Evolutionary conservation across 1,140 invertebrate genomes (phyloP).

Genomic region (Oncopodura yosiiana): DNA sequence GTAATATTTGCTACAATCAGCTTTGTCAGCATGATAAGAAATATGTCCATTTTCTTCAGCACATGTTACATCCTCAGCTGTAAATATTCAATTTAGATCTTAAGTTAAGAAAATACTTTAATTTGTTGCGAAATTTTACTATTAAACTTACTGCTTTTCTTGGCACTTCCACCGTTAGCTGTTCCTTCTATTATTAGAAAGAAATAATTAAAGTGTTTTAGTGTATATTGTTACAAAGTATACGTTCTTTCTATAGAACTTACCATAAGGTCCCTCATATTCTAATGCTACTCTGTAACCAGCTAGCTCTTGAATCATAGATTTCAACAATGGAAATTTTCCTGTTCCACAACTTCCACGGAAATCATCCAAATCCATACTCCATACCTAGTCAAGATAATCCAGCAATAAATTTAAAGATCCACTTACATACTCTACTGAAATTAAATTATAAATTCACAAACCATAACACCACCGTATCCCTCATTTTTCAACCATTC

Average conservation of each 20-base stretch:
- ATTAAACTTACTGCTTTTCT: conserved; percentile 43
- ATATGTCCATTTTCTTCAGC: conserved; percentile 89
- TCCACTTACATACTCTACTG: no score
- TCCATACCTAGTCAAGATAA: no score
- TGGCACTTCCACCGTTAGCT: conserved; percentile 42
- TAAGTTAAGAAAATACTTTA: background rate
- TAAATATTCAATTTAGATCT: conserved; percentile 24
- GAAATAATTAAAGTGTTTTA: no score
- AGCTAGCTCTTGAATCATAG: conserved; percentile 73
- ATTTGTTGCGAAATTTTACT: conserved; percentile 51
- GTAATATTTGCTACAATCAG: conserved; percentile 85
- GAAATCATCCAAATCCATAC: conserved; percentile 92
- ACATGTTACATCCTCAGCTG: conserved; percentile 77
- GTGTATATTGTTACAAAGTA: no score
- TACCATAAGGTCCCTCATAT: conserved; percentile 76
- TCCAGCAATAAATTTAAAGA: no score
- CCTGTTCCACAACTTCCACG: conserved; percentile 73
- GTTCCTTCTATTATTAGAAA: no score
- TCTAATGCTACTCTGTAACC: conserved; percentile 74
- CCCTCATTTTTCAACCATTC: conserved; percentile 87
- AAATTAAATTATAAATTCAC: no score
- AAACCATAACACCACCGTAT: conserved; percentile 92
- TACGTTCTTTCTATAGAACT: no score
- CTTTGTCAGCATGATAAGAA: conserved; percentile 79
- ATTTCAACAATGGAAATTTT: conserved; percentile 78